Conservation (phyloP, 2,797 vertebrate species). For the Acridotheres tristis region DNA sequence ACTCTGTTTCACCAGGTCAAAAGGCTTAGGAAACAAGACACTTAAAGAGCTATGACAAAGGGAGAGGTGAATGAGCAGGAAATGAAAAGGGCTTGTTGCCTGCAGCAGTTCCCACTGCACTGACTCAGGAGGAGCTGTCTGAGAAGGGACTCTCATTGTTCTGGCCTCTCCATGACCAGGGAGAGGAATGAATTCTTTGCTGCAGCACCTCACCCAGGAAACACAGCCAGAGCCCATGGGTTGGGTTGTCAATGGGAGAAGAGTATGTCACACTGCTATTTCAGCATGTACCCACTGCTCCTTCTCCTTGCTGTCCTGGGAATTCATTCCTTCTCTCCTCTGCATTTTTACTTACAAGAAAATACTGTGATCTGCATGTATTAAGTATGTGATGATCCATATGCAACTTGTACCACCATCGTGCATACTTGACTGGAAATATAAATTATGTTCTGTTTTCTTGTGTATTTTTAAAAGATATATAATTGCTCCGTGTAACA, state of each 20-base stretch:
- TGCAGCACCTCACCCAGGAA: not conserved
- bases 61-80: not conserved
- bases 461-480: not conserved
- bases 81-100: not conserved
- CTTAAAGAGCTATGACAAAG: not conserved
- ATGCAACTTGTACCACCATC: not conserved
- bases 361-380: not conserved
- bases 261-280: not conserved
- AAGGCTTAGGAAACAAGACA: not conserved
- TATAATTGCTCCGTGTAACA: not conserved
- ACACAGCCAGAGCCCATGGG: not conserved
- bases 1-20: not conserved
- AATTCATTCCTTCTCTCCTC: not conserved
- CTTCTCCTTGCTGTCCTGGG: not conserved
- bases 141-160: not conserved
- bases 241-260: not conserved
- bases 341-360: not conserved
- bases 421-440: not conserved
- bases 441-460: not conserved
- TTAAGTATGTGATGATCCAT: not conserved
- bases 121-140: not conserved
- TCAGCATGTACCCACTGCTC: not conserved
- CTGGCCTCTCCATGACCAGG: not conserved
- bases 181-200: not conserved
- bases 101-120: not conserved